phyloP scores from a whole-genome alignment of 2,888 invertebrate genomes.

The Conops quadrifasciatus region DNA sequence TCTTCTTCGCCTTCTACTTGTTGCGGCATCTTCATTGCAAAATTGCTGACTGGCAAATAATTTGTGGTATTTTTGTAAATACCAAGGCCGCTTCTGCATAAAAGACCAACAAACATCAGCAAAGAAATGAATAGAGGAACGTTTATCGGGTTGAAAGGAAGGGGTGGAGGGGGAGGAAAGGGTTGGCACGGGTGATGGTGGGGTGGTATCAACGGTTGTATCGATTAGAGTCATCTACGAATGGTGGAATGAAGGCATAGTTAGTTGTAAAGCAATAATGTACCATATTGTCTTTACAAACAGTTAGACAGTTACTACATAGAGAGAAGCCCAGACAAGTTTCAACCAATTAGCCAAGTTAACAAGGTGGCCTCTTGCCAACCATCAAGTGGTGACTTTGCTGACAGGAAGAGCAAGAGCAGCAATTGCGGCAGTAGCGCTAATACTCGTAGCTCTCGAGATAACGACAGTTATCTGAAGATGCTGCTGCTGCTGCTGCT shows the following conservation, averaged over 20 bases:
- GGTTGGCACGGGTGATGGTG: too few species aligned
- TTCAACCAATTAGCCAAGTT: slow-evolving; percentile 13
- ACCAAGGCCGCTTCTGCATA: slow-evolving; percentile 14
- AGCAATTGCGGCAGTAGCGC: background rate
- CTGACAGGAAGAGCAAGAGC: background rate
- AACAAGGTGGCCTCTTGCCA: slow-evolving; percentile 3
- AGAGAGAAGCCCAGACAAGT: slow-evolving; percentile 3
- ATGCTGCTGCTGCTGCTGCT: background rate
- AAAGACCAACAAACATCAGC: background rate
- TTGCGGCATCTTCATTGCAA: slow-evolving; percentile 26
- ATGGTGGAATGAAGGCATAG: background rate
- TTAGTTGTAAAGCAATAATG: background rate
- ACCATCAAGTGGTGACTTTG: background rate
- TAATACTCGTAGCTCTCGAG: background rate
- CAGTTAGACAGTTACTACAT: background rate
- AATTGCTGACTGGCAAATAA: background rate
- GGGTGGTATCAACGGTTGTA: background rate
- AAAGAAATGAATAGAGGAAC: background rate
- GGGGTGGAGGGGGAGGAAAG: background rate
- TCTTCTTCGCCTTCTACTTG: too few species aligned
- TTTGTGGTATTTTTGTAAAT: slow-evolving; percentile 23
- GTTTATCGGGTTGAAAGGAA: too few species aligned
- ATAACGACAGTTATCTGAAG: slow-evolving; percentile 2
- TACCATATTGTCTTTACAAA: too few species aligned
- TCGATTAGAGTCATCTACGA: background rate